Conservation (phyloP, 2,113 vertebrate genomes). For the Psephotus haematonotus region DNA sequence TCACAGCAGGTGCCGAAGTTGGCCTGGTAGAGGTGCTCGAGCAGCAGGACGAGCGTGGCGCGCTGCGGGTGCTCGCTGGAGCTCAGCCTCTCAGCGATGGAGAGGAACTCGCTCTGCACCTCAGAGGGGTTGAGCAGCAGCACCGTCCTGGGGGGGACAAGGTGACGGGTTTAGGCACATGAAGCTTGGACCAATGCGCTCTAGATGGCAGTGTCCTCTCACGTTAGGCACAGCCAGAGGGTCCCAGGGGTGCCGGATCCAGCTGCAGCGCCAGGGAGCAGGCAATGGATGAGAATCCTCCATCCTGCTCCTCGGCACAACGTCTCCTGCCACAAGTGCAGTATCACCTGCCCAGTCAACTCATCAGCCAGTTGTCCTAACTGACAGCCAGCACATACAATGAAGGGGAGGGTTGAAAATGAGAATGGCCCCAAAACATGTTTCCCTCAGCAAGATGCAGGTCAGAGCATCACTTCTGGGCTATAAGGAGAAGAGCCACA, state of each 20-base stretch:
- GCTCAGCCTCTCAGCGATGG: constrained; percentile 85
- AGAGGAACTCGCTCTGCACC: constrained; percentile 85
- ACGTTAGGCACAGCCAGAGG: accelerated
- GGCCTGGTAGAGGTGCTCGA: constrained; percentile 91
- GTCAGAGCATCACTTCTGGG: background rate
- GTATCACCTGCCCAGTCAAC: background rate
- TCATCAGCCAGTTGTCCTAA: background rate
- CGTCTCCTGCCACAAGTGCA: background rate
- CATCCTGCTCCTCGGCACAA: background rate
- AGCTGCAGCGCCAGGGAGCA: background rate
- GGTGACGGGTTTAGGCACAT: background rate
- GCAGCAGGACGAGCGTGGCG: constrained; percentile 77
- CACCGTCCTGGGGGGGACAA: constrained; percentile 84
- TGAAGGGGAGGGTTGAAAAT: background rate
- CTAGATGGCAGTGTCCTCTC: background rate
- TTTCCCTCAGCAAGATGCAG: background rate
- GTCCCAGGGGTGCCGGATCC: background rate
- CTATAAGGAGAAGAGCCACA: background rate
- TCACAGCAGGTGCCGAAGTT: constrained; percentile 82
- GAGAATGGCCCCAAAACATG: accelerated
- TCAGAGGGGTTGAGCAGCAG: constrained; percentile 88
- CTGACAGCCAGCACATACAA: background rate
- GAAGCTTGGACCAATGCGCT: background rate
- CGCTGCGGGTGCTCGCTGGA: constrained; percentile 64
- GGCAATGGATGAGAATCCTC: background rate